Evolutionary conservation across 2,113 vertebrate species (phyloP), one percentile per base, ranked within the genome.

Genomic region (Manacus vitellinus): DNA sequence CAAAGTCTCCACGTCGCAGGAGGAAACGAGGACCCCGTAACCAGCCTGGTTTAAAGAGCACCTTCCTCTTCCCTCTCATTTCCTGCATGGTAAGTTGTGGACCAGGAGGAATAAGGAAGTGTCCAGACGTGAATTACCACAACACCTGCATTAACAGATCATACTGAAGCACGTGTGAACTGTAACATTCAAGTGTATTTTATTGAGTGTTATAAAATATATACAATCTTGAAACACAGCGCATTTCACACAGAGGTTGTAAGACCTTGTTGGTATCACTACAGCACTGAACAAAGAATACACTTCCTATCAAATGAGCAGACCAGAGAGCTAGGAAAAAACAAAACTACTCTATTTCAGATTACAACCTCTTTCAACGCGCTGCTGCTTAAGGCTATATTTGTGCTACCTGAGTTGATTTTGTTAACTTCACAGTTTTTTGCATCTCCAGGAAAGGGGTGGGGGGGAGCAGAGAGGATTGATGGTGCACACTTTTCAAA

Each of bases 171-270:
- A 21, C 30, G 21, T 9, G 14, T 85, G 55, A 86, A 70, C 66
- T 72, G 59, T 51, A 85, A 52, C 5, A 6, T 82, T 56, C 75
- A 95, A 65, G 65, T 77, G 35, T 43, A 35, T 89, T 97, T 97
- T 97, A 97, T 97, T 97, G 59, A 82, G 25, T 89, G 61, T 88
- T 84, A 88, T 11, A 89, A 91, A 94, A 97, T 61, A 93, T 49
- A 91, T 49, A 96, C 76, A 96, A 49, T 89, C 70, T 87, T 47
- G 75, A 89, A 91, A 91, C 37, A 93, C 61, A 92, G 62, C 0
- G 0, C 54, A 28, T 70, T 88, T 95, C 76, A 86, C 59, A 92
- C 76, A 73, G 8, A 30, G n/a, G 56, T 44, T 76, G 8, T 74
- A 43, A 76, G 47, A 49, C 21, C 22, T 85, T 56, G 47, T 43